Conservation (phyloP, 1,140 invertebrate species). For the Probaryconus sp. region DNA sequence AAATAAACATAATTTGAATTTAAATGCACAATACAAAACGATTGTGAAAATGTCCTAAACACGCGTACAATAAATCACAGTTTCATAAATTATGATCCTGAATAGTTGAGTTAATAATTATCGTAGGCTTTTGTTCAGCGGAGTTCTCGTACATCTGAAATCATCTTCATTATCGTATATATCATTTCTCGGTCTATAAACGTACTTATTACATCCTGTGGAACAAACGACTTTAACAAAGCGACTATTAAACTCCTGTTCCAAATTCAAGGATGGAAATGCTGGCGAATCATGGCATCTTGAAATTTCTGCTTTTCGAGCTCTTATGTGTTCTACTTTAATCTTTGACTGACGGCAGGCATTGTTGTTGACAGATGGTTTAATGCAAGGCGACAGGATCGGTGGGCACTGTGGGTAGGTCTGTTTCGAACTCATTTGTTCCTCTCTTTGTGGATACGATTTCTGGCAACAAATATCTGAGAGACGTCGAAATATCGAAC, state of each 20-base stretch:
- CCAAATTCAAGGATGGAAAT: not conserved
- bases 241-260: constrained; percentile 21
- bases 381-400: not conserved
- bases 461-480: not conserved
- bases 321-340: not conserved
- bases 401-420: not conserved
- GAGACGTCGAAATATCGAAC: not conserved
- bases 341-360: not conserved
- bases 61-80: not conserved
- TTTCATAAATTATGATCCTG: not conserved
- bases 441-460: not conserved
- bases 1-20: not conserved
- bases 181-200: constrained; percentile 29
- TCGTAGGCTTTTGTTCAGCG: constrained; percentile 13
- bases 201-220: constrained; percentile 28
- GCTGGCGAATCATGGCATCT: not conserved
- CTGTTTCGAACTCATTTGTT: not conserved
- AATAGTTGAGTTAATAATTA: constrained; percentile 10
- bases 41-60: constrained; percentile 9
- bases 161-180: not conserved
- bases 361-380: not conserved
- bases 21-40: constrained; percentile 1
- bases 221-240: constrained; percentile 35
- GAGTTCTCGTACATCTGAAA: not conserved
- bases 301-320: not conserved